These are phyloP conservation scores for Subacronicta megacephala DNA, from an alignment of 2,888 invertebrate genomes.

Conservation along the genomic window DNA sequence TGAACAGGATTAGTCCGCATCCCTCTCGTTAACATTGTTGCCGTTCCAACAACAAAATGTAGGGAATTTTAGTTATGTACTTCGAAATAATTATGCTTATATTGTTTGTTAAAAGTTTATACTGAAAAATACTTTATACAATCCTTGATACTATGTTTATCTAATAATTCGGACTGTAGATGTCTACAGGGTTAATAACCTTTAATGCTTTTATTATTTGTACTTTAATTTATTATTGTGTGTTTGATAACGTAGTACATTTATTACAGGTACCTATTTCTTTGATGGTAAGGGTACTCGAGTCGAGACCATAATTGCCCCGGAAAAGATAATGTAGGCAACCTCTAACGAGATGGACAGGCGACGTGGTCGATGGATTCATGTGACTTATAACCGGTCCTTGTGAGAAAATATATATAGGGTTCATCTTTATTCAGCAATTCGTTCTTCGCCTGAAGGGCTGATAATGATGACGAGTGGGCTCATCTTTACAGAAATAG, in stretches of 20 bases:
- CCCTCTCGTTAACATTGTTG: constrained; percentile 60
- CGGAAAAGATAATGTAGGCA: too few species aligned
- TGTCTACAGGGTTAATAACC: constrained; percentile 32
- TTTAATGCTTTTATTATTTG: constrained; percentile 28
- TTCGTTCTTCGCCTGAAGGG: too few species aligned
- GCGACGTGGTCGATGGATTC: too few species aligned
- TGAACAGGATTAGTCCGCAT: constrained; percentile 86
- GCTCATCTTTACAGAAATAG: too few species aligned
- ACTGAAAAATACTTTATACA: constrained; percentile 7
- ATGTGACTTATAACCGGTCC: too few species aligned
- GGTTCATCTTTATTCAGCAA: too few species aligned
- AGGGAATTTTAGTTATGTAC: constrained; percentile 33
- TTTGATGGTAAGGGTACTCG: constrained; percentile 19
- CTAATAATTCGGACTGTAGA: constrained; percentile 2
- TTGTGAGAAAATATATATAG: too few species aligned
- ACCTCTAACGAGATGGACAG: too few species aligned
- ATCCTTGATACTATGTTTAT: constrained; percentile 19
- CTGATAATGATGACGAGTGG: too few species aligned
- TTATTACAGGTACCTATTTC: constrained; percentile 11
- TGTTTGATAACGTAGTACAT: constrained; percentile 27
- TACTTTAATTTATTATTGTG: constrained; percentile 17
- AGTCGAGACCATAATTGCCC: too few species aligned
- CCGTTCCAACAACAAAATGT: constrained; percentile 27
- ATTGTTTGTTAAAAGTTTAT: constrained; percentile 17
- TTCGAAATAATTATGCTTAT: constrained; percentile 17